Base-by-base conservation (phyloP, 2,888 invertebrate genomes). In the Scaptomyza flava region DNA sequence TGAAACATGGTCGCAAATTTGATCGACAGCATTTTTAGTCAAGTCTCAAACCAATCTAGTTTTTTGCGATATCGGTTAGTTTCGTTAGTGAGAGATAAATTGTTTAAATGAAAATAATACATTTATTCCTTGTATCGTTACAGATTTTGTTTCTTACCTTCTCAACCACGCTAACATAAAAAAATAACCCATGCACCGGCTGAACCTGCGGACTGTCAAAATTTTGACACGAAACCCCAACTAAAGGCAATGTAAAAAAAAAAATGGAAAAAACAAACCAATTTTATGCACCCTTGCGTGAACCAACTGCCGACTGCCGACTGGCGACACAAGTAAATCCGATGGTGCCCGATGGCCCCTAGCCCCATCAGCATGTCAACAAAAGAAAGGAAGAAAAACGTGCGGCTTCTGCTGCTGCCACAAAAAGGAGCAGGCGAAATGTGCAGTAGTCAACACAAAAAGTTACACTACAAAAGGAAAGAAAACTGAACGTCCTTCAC, bases 401-500 rank as follows among this genome's bases (percentile, higher is more conserved):
- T 56, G 52, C 43, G 30, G 52, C 52, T 54, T 46, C 12, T 50
- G 34, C 46, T 27, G 27, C 27, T 27, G 27, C 27, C 6, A 6
- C 64, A 82, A 85, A 77, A 83, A 68, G 72, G 52, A 81, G 53
- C 80, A 80, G 45, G 57, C 65, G 66, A 72, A 84, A 81, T 63
- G 56, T 66, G 79, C 75, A 74, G 65, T 59, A 78, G 65, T 59
- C 75, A 58, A 62, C 63, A 66, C 62, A 84, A 79, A 83, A 84
- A 70, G 69, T 79, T 84, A 42, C 74, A 64, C 50, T 47, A 61
- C 78, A 82, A 82, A 87, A 83, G 61, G 71, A 87, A 77, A 68
- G 70, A 77, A 79, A 79, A 62, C 66, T 61, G 65, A 81, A 87
- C 87, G 82, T 81, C 82, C 82, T 87, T 83, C 82, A 83, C 66